Evolutionary conservation across 2,113 vertebrate genomes (phyloP).

Genomic region (Lampris incognitus): DNA sequence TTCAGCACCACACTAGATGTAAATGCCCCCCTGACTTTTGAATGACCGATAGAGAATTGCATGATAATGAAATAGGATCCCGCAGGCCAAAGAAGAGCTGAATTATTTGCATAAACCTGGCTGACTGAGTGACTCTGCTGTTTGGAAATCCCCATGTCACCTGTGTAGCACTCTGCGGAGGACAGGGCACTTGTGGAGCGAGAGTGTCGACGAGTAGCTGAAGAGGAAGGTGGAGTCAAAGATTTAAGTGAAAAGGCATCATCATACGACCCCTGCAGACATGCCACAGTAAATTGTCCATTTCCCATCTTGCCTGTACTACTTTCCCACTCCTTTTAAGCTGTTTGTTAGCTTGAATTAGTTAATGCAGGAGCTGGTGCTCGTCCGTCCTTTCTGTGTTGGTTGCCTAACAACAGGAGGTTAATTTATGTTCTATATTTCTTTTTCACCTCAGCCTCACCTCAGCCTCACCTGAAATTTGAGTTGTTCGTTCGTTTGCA

Average conservation of each 20-base stretch:
- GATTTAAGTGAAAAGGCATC: slow-evolving; percentile 13
- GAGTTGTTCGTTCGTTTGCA: no score
- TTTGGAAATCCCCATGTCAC: slow-evolving; percentile 78
- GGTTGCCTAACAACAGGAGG: no score
- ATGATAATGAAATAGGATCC: background rate
- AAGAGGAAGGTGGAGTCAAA: slow-evolving; percentile 40
- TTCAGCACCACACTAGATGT: no score
- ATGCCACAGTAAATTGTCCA: background rate
- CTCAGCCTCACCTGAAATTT: no score
- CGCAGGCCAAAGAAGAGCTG: background rate
- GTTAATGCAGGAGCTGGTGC: no score
- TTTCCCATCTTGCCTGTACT: no score
- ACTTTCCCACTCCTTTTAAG: no score
- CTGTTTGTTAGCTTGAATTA: no score
- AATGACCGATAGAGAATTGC: background rate
- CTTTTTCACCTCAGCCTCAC: no score
- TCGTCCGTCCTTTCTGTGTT: no score
- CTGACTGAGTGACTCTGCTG: background rate
- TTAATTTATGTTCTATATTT: no score
- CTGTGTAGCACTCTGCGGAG: slow-evolving; percentile 89
- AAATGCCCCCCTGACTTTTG: no score
- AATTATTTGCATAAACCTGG: background rate
- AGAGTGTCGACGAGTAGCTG: slow-evolving; percentile 92
- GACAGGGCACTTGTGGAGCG: slow-evolving; percentile 94
- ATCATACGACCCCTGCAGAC: background rate